Conservation (phyloP, 2,888 invertebrate species). For the Ormia ochracea region DNA sequence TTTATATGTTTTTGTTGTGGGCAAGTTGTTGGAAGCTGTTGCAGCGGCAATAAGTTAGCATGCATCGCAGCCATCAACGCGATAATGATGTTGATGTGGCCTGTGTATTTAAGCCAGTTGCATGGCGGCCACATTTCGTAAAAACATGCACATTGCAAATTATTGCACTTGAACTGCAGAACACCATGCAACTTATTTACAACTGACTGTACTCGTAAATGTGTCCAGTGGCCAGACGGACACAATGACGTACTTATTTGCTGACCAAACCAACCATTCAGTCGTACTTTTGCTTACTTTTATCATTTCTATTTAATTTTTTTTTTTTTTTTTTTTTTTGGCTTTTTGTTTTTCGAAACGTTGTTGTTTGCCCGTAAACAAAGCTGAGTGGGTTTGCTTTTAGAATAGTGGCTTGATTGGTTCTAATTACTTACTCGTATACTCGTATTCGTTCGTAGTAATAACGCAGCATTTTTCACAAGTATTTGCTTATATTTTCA, state of each 20-base stretch:
- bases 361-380: conserved; percentile 5
- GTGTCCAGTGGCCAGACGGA: not conserved
- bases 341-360: too few species aligned
- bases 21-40: conserved; percentile 15
- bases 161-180: conserved; percentile 48
- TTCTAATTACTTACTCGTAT: conserved; percentile 34
- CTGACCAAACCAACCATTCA: not conserved
- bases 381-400: not conserved
- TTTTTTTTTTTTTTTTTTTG: too few species aligned
- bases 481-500: not conserved
- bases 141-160: conserved; percentile 51
- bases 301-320: not conserved
- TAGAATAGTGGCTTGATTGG: not conserved
- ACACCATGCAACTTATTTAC: conserved; percentile 13
- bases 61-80: conserved; percentile 10
- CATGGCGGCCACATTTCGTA: conserved; percentile 21
- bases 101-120: conserved; percentile 29
- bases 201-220: not conserved
- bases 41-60: conserved; percentile 3
- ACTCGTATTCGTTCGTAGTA: not conserved
- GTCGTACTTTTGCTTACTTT: not conserved
- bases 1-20: not conserved
- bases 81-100: conserved; percentile 24
- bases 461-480: not conserved
- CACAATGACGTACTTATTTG: conserved; percentile 3